phyloP scores from a whole-genome alignment of 2,888 invertebrate species.

The Tridacna gigas region DNA sequence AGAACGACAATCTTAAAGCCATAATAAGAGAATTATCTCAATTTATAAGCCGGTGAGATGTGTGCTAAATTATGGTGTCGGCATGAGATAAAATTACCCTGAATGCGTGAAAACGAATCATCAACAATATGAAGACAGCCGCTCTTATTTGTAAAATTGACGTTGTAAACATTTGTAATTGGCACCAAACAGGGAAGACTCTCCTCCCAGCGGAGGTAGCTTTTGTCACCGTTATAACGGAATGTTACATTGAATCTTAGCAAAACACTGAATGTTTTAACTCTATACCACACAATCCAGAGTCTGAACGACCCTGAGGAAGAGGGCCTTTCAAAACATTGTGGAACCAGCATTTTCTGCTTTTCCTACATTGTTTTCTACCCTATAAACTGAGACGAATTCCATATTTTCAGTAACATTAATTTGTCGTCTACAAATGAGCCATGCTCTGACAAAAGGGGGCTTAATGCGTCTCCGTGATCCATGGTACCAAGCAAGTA shows the following conservation, averaged over 20 bases:
- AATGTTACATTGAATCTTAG: not conserved
- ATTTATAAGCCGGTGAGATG: conserved; percentile 56
- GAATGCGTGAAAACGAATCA: conserved; percentile 47
- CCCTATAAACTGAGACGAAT: no score
- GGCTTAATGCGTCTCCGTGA: no score
- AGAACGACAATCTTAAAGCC: conserved; percentile 55
- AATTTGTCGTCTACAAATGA: no score
- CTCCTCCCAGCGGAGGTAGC: conserved; percentile 20
- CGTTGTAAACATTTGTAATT: conserved; percentile 53
- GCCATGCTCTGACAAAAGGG: no score
- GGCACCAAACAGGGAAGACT: conserved; percentile 26
- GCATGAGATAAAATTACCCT: conserved; percentile 43
- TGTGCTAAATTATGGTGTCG: conserved; percentile 57
- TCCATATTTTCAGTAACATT: no score
- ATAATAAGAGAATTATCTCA: conserved; percentile 65
- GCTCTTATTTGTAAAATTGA: conserved; percentile 51
- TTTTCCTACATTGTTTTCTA: no score
- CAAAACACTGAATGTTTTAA: no score
- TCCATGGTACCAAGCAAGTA: no score
- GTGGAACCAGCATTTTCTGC: no score
- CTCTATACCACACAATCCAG: no score
- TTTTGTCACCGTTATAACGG: not conserved
- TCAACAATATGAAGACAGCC: conserved; percentile 46
- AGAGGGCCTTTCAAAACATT: no score
- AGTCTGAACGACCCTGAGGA: no score